phyloP scores from a whole-genome alignment of 2,797 vertebrate genomes.

The Carapus acus region DNA sequence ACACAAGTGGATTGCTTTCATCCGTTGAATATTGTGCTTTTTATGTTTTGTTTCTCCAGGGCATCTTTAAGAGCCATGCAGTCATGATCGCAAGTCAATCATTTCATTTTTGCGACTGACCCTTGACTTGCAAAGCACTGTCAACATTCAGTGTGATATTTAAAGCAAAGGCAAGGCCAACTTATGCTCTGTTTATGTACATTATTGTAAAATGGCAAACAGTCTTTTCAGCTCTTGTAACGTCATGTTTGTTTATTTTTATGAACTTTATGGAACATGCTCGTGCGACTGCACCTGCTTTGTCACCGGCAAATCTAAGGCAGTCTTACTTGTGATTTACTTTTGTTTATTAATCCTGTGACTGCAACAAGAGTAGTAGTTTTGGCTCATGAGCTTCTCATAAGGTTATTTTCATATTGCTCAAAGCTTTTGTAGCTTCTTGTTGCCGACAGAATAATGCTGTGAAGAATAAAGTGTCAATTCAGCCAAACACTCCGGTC shows the following conservation, averaged over 20 bases:
- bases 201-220: constrained; percentile 62
- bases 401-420: constrained; percentile 65
- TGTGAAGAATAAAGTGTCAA: constrained; percentile 72
- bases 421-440: constrained; percentile 64
- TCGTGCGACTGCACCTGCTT: constrained; percentile 35
- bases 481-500: constrained; percentile 21
- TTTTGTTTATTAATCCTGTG: constrained; percentile 48
- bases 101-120: constrained; percentile 50
- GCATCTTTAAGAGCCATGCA: background rate
- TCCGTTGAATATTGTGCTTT: no score
- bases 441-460: constrained; percentile 61
- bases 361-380: constrained; percentile 51
- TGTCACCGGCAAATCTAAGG: constrained; percentile 40
- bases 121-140: constrained; percentile 31
- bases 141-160: constrained; percentile 34
- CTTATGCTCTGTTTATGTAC: constrained; percentile 44
- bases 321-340: constrained; percentile 42
- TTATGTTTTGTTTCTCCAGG: no score
- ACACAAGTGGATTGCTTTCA: no score
- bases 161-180: constrained; percentile 42
- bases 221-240: constrained; percentile 56
- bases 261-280: constrained; percentile 40
- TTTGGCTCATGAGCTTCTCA: constrained; percentile 51
- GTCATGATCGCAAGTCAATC: constrained; percentile 44
- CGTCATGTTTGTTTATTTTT: constrained; percentile 29